Percentiles rank a stretch among this genome's conserved stretches.
Conservation (phyloP, 2,113 vertebrate genomes). For the Pseudolaguvia tuberculata region DNA sequence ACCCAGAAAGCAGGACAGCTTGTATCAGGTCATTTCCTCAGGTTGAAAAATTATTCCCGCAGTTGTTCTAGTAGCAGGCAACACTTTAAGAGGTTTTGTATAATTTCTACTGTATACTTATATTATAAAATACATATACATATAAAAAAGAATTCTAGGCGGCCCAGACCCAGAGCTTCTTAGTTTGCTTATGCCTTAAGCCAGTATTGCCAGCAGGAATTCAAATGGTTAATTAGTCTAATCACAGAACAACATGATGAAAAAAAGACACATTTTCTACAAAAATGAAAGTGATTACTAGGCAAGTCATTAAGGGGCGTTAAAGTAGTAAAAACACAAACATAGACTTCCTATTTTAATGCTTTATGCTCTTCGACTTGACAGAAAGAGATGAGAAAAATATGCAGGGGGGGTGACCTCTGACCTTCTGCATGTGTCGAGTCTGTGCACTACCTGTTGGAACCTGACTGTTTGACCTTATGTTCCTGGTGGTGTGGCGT, state of each 20-base stretch:
- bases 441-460: conserved; percentile 54
- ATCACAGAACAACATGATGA: too few species aligned
- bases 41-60: background rate
- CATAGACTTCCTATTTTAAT: conserved; percentile 38
- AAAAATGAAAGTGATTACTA: too few species aligned
- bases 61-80: too few species aligned
- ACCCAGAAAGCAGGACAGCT: conserved; percentile 7
- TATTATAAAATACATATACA: too few species aligned
- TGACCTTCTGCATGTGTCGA: conserved; percentile 59
- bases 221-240: background rate
- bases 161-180: too few species aligned
- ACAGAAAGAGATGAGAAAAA: conserved; percentile 51
- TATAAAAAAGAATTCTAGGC: too few species aligned
- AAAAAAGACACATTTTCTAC: too few species aligned
- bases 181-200: too few species aligned
- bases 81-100: too few species aligned
- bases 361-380: conserved; percentile 39
- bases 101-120: too few species aligned
- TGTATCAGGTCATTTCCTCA: background rate
- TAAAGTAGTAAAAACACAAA: conserved; percentile 29
- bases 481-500: conserved; percentile 48
- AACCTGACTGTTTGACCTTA: conserved; percentile 54
- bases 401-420: conserved; percentile 47
- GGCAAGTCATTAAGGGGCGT: background rate
- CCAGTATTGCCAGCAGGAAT: background rate